Evolutionary conservation across 2,113 vertebrate genomes (phyloP).

Genomic region (Oryzias melastigma): DNA sequence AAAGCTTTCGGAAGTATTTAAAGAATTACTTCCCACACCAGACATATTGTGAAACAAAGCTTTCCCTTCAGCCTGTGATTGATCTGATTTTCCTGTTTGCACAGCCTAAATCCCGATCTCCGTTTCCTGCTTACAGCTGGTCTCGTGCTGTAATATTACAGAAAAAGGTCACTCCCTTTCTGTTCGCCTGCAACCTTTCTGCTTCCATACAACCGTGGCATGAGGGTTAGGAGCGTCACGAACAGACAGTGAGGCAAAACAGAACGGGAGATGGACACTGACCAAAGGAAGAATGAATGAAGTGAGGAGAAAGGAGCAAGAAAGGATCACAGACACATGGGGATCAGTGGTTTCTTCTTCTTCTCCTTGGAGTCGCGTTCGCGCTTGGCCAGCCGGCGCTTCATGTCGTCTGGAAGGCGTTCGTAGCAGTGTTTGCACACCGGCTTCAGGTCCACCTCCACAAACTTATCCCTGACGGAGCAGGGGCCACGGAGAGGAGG

Average conservation of each 20-base stretch:
- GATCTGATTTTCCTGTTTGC: slow-evolving; percentile 47
- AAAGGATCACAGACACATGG: slow-evolving; percentile 89
- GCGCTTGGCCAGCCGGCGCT: slow-evolving; percentile 88
- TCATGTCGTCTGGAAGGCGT: slow-evolving; percentile 95
- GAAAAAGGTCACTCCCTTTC: neutral
- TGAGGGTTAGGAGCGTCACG: neutral
- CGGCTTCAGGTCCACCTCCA: slow-evolving; percentile 98
- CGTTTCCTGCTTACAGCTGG: slow-evolving; percentile 16
- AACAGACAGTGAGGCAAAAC: neutral
- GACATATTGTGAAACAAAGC: slow-evolving; percentile 48
- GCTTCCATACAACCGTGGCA: neutral
- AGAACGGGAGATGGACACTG: slow-evolving; percentile 73
- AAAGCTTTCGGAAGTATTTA: slow-evolving; percentile 58
- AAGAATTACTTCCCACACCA: slow-evolving; percentile 34
- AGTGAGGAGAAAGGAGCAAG: slow-evolving; percentile 66
- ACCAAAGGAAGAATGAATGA: slow-evolving; percentile 82
- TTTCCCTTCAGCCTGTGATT: slow-evolving; percentile 30
- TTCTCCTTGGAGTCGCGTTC: slow-evolving; percentile 91
- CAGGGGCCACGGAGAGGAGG: slow-evolving; percentile 63
- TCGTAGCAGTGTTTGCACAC: slow-evolving; percentile 98
- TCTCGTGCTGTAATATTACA: slow-evolving; percentile 12
- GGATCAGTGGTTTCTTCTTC: slow-evolving; percentile 88
- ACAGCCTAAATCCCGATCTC: slow-evolving; percentile 32
- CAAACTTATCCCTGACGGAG: slow-evolving; percentile 92
- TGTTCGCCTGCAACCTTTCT: slow-evolving; percentile 1